These are phyloP conservation scores for Strigamia maritima DNA, from an alignment of 2,888 invertebrate genomes.

Conservation along the genomic window DNA sequence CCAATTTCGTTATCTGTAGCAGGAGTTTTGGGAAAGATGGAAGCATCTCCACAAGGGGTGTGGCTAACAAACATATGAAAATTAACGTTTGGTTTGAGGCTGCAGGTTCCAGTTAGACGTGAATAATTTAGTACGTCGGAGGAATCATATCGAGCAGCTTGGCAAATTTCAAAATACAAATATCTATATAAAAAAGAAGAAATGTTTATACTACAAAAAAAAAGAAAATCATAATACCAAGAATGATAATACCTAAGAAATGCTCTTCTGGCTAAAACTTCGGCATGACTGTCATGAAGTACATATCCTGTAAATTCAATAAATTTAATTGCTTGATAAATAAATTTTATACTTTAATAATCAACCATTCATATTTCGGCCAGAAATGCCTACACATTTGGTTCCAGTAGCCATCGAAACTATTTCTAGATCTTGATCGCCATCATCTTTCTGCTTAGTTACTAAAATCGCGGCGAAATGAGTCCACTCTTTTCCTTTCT, in stretches of 20 bases:
- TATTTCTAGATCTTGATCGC: constrained; percentile 55
- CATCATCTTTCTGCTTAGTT: constrained; percentile 17
- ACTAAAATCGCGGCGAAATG: constrained; percentile 69
- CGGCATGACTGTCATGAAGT: constrained; percentile 88
- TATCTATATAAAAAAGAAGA: neutral
- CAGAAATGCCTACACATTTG: constrained; percentile 68
- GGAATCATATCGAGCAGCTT: constrained; percentile 41
- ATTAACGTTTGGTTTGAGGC: constrained; percentile 59
- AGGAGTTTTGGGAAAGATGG: neutral
- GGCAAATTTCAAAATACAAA: constrained; percentile 44
- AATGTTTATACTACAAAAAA: neutral
- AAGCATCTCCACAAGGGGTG: constrained; percentile 87
- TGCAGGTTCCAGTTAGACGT: constrained; percentile 50
- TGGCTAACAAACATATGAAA: constrained; percentile 85
- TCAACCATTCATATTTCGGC: neutral
- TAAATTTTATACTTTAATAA: too few relatives aligned
- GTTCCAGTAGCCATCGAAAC: constrained; percentile 86
- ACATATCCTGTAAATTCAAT: constrained; percentile 55
- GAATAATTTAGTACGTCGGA: neutral
- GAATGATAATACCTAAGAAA: constrained; percentile 79
- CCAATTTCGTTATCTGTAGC: neutral
- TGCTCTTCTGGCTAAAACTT: constrained; percentile 77
- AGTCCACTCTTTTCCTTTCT: constrained; percentile 71
- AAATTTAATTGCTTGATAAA: neutral
- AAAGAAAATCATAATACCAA: too few relatives aligned